Evolutionary conservation across 1,140 invertebrate genomes (phyloP).

Genomic region (Thaumetopoea pityocampa): DNA sequence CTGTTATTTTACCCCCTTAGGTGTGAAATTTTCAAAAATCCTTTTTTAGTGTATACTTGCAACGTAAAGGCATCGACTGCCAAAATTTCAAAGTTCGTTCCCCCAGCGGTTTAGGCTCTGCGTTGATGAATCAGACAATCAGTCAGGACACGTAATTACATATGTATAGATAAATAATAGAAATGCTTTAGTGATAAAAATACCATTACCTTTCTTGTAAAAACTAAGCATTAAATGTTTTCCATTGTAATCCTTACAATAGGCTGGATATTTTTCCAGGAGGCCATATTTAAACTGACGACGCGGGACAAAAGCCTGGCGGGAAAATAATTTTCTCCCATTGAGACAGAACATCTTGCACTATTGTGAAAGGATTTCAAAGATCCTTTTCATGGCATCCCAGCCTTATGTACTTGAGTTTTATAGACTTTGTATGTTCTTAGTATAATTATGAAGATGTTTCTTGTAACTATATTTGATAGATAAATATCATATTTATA

Average conservation of each 20-base stretch:
- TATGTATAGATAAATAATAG: not conserved
- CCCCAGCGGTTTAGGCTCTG: no score
- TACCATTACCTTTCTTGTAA: constrained; percentile 2
- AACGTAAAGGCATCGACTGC: no score
- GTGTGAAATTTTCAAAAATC: no score
- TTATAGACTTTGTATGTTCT: no score
- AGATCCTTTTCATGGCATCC: constrained; percentile 55
- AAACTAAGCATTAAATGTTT: constrained; percentile 9
- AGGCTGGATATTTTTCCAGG: constrained; percentile 31
- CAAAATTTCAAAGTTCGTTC: no score
- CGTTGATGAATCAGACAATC: no score
- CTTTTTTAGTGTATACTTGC: no score
- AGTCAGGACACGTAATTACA: not conserved
- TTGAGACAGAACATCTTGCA: constrained; percentile 50
- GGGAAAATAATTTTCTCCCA: constrained; percentile 64
- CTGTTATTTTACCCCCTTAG: no score
- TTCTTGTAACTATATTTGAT: no score
- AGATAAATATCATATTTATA: not conserved
- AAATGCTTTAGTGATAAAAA: not conserved
- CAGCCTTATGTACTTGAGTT: no score
- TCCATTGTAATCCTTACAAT: constrained; percentile 13
- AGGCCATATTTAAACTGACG: constrained; percentile 41
- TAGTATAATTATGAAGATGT: not conserved
- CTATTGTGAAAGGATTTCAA: constrained; percentile 67
- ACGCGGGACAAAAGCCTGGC: constrained; percentile 41